Evolutionary conservation across 2,113 vertebrate genomes (phyloP).

Genomic region (Calyptomena viridis): DNA sequence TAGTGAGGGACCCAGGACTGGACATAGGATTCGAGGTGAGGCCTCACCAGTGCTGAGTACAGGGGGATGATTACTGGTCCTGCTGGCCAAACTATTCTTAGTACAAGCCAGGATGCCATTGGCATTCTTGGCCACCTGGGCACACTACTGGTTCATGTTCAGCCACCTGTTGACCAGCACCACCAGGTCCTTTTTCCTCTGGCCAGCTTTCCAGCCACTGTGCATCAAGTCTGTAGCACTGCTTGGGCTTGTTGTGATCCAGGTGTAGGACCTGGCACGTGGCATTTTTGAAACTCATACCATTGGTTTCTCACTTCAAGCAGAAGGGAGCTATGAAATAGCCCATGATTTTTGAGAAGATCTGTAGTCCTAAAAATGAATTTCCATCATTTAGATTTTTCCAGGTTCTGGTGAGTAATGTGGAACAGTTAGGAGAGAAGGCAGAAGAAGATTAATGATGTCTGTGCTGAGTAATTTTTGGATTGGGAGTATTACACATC

Average conservation of each 20-base stretch:
- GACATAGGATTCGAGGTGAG: not conserved
- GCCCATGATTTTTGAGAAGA: not conserved
- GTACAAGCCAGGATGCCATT: not conserved
- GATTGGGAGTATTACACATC: not conserved
- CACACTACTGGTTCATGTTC: not conserved
- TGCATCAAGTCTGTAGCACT: not conserved
- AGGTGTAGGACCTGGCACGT: not conserved
- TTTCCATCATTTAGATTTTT: not conserved
- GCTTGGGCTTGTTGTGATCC: not conserved
- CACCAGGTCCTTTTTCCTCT: not conserved
- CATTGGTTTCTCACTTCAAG: not conserved
- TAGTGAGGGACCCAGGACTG: not conserved
- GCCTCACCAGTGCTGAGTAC: no score
- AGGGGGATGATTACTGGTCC: not conserved
- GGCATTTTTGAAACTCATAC: not conserved
- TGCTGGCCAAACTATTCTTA: not conserved
- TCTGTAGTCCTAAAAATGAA: not conserved
- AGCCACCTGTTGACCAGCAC: not conserved
- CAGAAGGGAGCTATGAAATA: not conserved
- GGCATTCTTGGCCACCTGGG: not conserved
- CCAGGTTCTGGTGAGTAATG: not conserved
- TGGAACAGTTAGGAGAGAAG: not conserved
- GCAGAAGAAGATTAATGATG: not conserved
- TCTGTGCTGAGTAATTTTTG: not conserved
- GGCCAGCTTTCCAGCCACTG: not conserved